Conservation (phyloP, 2,888 invertebrate species). For the Troides oblongomaculatus region DNA sequence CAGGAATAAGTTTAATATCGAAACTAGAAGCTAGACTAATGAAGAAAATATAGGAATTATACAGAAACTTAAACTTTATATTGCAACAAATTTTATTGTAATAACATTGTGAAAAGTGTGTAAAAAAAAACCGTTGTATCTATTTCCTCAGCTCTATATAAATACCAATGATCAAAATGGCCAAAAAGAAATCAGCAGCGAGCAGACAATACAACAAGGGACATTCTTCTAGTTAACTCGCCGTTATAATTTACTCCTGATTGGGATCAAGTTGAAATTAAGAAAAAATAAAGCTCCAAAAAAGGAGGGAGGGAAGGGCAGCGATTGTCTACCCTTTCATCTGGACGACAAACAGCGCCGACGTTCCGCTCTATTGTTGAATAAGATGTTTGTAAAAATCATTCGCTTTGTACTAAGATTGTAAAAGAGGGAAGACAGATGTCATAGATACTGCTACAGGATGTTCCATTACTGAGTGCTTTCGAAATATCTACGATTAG, state of each 20-base stretch:
- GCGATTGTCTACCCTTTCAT: conserved; percentile 67
- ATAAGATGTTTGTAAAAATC: conserved; percentile 23
- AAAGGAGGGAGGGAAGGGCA: conserved; percentile 51
- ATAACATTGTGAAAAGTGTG: no score
- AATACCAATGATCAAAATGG: conserved; percentile 60
- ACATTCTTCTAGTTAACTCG: conserved; percentile 74
- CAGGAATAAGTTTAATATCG: no score
- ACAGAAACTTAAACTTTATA: no score
- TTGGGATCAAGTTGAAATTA: conserved; percentile 78
- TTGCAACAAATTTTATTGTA: no score
- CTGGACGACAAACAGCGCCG: conserved; percentile 65
- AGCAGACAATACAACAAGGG: conserved; percentile 69
- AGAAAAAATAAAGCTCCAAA: conserved; percentile 72
- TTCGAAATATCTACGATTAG: no score
- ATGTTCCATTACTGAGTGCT: no score
- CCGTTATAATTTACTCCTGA: conserved; percentile 79
- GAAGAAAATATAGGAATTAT: no score
- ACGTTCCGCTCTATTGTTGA: conserved; percentile 57
- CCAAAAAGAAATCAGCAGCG: conserved; percentile 58
- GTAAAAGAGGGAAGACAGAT: no score
- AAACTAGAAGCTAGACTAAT: no score
- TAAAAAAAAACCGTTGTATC: no score
- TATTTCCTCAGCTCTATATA: conserved; percentile 49
- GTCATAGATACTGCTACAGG: no score
- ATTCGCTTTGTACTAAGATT: neutral